phyloP scores from a whole-genome alignment of 2,113 vertebrate genomes.

The Henicopernis longicauda region DNA sequence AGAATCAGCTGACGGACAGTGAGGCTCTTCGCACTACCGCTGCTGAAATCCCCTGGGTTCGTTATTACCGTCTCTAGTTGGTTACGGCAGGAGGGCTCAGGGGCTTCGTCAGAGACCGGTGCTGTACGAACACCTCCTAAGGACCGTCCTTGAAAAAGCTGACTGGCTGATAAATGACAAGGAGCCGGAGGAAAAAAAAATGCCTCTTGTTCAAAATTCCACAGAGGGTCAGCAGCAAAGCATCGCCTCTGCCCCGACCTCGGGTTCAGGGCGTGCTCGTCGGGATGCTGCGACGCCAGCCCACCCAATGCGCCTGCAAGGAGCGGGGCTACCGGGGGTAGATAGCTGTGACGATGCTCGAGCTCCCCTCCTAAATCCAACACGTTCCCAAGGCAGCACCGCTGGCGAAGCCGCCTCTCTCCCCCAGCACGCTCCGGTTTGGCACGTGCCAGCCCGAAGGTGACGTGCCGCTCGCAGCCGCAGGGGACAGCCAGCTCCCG shows the following conservation, averaged over 20 bases:
- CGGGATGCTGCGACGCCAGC: neutral
- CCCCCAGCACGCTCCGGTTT: fast-evolving
- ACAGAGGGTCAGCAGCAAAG: neutral
- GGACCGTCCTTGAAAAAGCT: neutral
- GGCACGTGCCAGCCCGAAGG: neutral
- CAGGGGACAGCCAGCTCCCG: neutral
- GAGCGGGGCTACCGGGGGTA: neutral
- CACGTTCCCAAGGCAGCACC: neutral
- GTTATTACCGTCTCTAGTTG: neutral
- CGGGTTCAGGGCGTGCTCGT: fast-evolving
- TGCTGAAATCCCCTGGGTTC: neutral
- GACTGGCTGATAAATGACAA: neutral
- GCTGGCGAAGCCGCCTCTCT: fast-evolving
- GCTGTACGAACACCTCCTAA: neutral
- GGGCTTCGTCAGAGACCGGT: neutral
- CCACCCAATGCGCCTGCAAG: neutral
- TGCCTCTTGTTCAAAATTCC: neutral
- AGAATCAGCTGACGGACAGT: neutral
- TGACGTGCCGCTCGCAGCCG: neutral
- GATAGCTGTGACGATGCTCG: neutral
- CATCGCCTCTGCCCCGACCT: neutral
- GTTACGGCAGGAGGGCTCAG: neutral
- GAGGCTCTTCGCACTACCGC: neutral
- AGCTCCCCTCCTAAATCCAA: neutral
- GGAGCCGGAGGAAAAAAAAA: neutral